phyloP scores from a whole-genome alignment of 1,140 invertebrate genomes.

The Yoshiicerus persimilis region DNA sequence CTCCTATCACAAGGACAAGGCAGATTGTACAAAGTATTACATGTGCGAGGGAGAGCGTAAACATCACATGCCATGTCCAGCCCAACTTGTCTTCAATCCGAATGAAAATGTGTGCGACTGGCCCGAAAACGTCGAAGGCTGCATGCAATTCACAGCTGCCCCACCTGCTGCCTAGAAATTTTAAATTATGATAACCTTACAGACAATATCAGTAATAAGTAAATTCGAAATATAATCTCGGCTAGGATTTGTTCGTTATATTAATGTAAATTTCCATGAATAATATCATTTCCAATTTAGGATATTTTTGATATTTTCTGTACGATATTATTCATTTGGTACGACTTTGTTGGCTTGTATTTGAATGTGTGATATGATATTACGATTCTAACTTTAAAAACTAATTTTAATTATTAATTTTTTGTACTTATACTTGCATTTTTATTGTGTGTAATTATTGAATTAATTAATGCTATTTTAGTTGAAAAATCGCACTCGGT shows the following conservation, averaged over 20 bases:
- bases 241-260: not conserved
- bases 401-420: not conserved
- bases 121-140: constrained; percentile 83
- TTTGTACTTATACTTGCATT: not conserved
- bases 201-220: not conserved
- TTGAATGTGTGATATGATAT: not conserved
- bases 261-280: not conserved
- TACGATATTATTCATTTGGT: not conserved
- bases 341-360: not conserved
- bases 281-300: not conserved
- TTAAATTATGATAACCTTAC: not conserved
- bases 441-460: not conserved
- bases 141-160: constrained; percentile 10
- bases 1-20: constrained; percentile 85
- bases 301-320: constrained; percentile 5
- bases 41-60: constrained; percentile 86
- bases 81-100: constrained; percentile 89
- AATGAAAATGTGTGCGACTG: constrained; percentile 94
- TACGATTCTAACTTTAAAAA: not conserved
- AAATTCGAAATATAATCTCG: not conserved
- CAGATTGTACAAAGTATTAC: constrained; percentile 89
- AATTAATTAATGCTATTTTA: not conserved
- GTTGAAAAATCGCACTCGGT: not conserved
- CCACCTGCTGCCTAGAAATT: not conserved
- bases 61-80: constrained; percentile 58